Evolutionary conservation across 2,888 invertebrate genomes (phyloP).

Genomic region (Catonia carolina): DNA sequence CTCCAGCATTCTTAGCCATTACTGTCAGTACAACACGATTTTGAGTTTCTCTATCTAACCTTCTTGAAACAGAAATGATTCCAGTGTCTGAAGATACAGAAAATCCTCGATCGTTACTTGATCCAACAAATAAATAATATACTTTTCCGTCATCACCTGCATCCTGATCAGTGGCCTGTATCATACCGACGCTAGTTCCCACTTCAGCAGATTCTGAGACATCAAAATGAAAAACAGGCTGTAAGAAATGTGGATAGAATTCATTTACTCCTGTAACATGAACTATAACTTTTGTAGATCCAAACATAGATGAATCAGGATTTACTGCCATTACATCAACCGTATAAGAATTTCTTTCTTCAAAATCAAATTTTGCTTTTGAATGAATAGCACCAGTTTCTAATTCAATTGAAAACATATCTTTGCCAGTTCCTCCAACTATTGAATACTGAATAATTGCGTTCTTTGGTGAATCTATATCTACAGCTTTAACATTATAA

Average conservation of each 20-base stretch:
- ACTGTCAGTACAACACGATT: conserved; percentile 84
- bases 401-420: conserved; percentile 68
- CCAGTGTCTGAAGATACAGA: conserved; percentile 78
- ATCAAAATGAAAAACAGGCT: conserved; percentile 85
- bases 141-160: conserved; percentile 81
- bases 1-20: conserved; percentile 90
- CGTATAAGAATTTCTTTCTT: conserved; percentile 67
- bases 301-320: conserved; percentile 75
- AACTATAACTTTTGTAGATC: conserved; percentile 62
- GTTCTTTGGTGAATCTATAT: conserved; percentile 82
- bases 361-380: conserved; percentile 76
- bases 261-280: conserved; percentile 82
- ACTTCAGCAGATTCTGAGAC: conserved; percentile 87
- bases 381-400: conserved; percentile 71
- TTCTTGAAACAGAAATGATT: conserved; percentile 71
- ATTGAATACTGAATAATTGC: conserved; percentile 78
- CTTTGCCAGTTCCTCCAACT: conserved; percentile 64
- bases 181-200: conserved; percentile 75
- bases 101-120: conserved; percentile 88
- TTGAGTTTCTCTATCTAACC: conserved; percentile 80
- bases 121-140: conserved; percentile 86
- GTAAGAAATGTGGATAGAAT: conserved; percentile 79
- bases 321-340: conserved; percentile 77
- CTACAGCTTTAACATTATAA: conserved; percentile 66
- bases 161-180: conserved; percentile 85